Evolutionary conservation across 1,140 invertebrate genomes (phyloP).

Genomic region (Papilio polytes): DNA sequence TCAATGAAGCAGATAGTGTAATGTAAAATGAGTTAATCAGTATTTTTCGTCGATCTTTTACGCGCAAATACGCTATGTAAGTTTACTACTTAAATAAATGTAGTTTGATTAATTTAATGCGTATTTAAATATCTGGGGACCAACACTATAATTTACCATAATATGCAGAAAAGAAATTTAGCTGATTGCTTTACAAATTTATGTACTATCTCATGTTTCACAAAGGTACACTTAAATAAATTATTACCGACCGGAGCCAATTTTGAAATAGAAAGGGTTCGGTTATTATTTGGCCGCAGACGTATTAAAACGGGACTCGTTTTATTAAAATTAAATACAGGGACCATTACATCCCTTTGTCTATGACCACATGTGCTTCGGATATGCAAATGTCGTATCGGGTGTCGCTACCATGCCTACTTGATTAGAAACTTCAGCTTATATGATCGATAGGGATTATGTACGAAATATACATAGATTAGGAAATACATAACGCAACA

Average conservation of each 20-base stretch:
- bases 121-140: constrained; percentile 8
- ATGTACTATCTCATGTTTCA: constrained; percentile 43
- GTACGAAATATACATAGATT: neutral
- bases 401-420: constrained; percentile 60
- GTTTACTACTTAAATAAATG: neutral
- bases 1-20: too few species aligned
- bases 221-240: constrained; percentile 43
- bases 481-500: neutral
- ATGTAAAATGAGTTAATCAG: too few species aligned
- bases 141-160: neutral
- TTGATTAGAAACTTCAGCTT: constrained; percentile 48
- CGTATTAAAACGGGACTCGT: constrained; percentile 77
- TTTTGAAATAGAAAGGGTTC: constrained; percentile 74
- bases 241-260: constrained; percentile 57
- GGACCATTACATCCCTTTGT: constrained; percentile 74
- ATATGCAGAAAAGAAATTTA: constrained; percentile 10
- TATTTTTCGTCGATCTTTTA: too few species aligned
- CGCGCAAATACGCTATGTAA: neutral
- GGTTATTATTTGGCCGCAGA: constrained; percentile 74
- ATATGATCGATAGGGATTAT: constrained; percentile 12
- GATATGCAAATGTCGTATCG: constrained; percentile 82
- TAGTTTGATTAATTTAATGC: neutral
- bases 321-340: constrained; percentile 83
- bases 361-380: constrained; percentile 79
- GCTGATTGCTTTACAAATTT: constrained; percentile 17